Conservation (phyloP, 2,888 invertebrate species). For the Clitarchus hookeri region DNA sequence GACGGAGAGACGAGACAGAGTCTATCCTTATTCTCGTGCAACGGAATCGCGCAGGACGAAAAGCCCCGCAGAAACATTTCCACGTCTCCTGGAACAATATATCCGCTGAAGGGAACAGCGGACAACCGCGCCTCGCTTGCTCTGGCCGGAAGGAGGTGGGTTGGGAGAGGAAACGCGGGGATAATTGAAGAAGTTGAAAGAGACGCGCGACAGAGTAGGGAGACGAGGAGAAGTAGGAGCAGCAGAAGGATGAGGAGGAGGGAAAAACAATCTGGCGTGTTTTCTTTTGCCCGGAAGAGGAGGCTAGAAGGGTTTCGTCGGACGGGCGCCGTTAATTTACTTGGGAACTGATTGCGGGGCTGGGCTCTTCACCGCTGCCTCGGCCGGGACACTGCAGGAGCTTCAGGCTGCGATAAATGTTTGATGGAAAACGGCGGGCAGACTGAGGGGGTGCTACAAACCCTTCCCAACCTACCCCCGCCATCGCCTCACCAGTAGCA, state of each 20-base stretch:
- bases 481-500: too few relatives aligned
- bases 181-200: slow-evolving; percentile 14
- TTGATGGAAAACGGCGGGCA: not conserved
- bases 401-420: not conserved
- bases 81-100: not conserved
- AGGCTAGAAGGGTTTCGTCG: not conserved
- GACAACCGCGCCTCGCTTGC: not conserved
- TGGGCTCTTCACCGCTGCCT: not conserved
- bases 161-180: not conserved
- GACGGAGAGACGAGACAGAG: too few relatives aligned
- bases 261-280: slow-evolving; percentile 7
- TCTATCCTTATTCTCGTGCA: not conserved
- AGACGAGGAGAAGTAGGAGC: not conserved
- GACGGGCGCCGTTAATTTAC: not conserved
- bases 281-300: not conserved
- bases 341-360: not conserved
- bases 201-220: not conserved
- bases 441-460: too few relatives aligned
- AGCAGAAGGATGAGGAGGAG: not conserved
- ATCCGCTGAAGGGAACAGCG: not conserved
- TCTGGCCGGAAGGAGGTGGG: not conserved
- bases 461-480: too few relatives aligned
- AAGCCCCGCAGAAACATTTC: not conserved
- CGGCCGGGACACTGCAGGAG: not conserved
- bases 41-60: not conserved